Percentiles rank a stretch among this genome's conserved stretches.
Evolutionary conservation across 2,113 vertebrate genomes (phyloP).

Genomic region (Kobus ellipsiprymnus): DNA sequence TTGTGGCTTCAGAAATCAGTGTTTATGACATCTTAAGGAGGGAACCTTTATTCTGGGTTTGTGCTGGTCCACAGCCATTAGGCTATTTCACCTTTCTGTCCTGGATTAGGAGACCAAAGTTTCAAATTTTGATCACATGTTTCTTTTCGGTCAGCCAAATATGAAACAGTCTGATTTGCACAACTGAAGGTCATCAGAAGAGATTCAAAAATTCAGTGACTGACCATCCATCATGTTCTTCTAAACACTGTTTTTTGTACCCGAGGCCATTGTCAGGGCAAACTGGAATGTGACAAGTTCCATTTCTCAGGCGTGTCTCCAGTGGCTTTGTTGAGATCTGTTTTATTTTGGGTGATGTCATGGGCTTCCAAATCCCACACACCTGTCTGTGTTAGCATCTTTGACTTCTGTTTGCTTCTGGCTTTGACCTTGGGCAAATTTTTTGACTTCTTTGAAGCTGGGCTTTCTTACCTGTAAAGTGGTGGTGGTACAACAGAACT

Average conservation of each 20-base stretch:
- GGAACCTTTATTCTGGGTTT: accelerated
- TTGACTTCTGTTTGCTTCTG: background rate
- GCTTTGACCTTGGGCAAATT: background rate
- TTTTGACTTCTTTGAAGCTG: background rate
- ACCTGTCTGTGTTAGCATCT: too few relatives aligned
- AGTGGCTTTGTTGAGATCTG: background rate
- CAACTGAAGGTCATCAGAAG: background rate
- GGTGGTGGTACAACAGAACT: accelerated
- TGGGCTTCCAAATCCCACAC: background rate
- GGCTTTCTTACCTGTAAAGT: background rate
- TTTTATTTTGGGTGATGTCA: background rate
- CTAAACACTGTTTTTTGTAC: background rate
- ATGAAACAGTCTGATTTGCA: background rate
- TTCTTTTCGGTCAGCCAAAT: background rate
- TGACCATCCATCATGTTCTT: accelerated
- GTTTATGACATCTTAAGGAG: background rate
- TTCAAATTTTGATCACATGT: background rate
- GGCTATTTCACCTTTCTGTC: background rate
- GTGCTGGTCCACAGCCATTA: accelerated
- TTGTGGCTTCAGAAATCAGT: background rate
- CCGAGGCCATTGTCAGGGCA: background rate
- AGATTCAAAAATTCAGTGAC: background rate
- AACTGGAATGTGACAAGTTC: background rate
- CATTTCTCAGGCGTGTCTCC: background rate
- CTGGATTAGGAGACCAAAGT: background rate